These are phyloP conservation scores for Dendrocincla tyrannina DNA, from an alignment of 2,797 vertebrate species.

Conservation along the genomic window DNA sequence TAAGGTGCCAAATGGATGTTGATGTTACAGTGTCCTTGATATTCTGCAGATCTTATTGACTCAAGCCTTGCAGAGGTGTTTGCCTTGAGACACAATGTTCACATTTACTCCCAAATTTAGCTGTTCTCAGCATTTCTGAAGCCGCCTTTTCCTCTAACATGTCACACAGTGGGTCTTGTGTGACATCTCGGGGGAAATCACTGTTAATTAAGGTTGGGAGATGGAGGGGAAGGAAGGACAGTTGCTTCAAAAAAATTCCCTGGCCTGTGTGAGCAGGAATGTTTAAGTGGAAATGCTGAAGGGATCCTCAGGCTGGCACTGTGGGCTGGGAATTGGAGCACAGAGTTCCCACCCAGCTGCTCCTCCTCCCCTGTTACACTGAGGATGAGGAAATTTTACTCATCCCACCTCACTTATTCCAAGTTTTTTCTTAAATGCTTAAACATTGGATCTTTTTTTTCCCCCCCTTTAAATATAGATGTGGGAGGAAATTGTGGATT, in stretches of 20 bases:
- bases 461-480: background rate
- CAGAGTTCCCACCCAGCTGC: background rate
- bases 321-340: background rate
- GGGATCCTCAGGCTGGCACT: background rate
- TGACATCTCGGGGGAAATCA: background rate
- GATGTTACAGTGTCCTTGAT: background rate
- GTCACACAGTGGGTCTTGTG: fast-evolving
- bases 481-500: background rate
- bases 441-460: background rate
- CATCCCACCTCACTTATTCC: background rate
- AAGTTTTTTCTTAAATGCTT: background rate
- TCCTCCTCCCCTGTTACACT: background rate
- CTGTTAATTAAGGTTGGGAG: background rate
- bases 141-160: background rate
- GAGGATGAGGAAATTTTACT: background rate
- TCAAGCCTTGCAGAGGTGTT: background rate
- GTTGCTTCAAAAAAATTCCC: background rate
- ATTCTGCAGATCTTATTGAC: background rate
- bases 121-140: background rate
- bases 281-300: background rate
- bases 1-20: background rate
- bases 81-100: background rate
- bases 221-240: background rate
- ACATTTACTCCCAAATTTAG: background rate
- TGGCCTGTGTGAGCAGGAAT: background rate